These are phyloP conservation scores for Anneissia japonica DNA, from an alignment of 35 echinoderm and acorn worm species.

Conservation along the genomic window DNA sequence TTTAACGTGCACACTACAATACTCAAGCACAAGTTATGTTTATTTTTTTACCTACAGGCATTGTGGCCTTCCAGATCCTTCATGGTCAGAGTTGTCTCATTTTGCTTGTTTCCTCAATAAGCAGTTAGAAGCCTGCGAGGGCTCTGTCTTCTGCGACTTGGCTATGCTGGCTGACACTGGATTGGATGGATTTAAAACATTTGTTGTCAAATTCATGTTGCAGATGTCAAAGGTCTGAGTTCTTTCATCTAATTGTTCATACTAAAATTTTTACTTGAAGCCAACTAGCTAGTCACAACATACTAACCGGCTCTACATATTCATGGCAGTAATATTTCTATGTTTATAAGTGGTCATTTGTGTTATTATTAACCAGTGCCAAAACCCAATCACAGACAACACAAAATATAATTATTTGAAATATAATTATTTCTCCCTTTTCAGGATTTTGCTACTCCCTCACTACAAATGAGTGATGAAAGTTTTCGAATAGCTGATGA, in stretches of 20 bases:
- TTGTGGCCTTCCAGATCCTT: slow-evolving; percentile 14
- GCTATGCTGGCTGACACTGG: neutral
- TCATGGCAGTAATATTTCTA: too few species aligned
- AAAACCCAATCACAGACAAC: neutral
- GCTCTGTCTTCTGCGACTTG: slow-evolving; percentile 5
- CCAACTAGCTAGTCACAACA: too few species aligned
- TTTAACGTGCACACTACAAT: too few species aligned
- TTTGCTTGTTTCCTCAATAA: slow-evolving; percentile 13
- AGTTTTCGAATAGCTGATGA: neutral
- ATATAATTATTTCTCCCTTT: neutral
- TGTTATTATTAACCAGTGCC: too few species aligned
- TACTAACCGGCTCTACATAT: too few species aligned
- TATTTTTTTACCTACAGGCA: neutral
- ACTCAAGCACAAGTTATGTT: too few species aligned
- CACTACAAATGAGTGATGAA: slow-evolving; percentile 9
- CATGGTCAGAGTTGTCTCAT: slow-evolving; percentile 23
- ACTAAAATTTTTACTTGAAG: too few species aligned
- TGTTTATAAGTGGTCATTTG: too few species aligned
- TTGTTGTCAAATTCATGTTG: slow-evolving; percentile 28
- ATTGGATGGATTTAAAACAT: slow-evolving; percentile 8
- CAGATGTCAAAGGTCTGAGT: slow-evolving; percentile 26
- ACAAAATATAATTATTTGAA: neutral
- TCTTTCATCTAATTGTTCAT: too few species aligned
- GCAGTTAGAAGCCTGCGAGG: slow-evolving; percentile 19
- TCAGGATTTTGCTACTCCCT: slow-evolving; percentile 31